These are phyloP conservation scores for Sarcophaga variegata DNA, from an alignment of 2,888 invertebrate species.

Conservation along the genomic window DNA sequence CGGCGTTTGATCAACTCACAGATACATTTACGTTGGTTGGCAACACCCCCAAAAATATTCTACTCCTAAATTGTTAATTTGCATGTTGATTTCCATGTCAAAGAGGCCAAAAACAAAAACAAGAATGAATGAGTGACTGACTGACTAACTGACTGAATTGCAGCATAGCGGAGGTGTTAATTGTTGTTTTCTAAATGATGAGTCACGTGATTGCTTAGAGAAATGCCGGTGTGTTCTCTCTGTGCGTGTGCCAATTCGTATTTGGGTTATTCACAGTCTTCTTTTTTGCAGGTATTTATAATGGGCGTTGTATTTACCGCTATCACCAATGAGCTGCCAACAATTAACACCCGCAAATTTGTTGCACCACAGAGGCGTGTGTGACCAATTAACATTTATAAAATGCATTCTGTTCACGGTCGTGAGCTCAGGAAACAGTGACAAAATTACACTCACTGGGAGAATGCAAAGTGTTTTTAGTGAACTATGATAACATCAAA, in stretches of 20 bases:
- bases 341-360: too few relatives aligned
- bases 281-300: too few relatives aligned
- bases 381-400: too few relatives aligned
- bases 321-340: too few relatives aligned
- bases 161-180: conserved; percentile 57
- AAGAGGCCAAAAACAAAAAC: neutral
- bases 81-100: conserved; percentile 49
- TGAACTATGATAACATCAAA: too few relatives aligned
- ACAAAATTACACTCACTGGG: too few relatives aligned
- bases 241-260: conserved; percentile 39
- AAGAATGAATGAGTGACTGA: neutral
- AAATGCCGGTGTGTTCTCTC: conserved; percentile 10
- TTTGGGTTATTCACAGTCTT: conserved; percentile 1
- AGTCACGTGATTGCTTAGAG: conserved; percentile 49
- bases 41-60: conserved; percentile 44
- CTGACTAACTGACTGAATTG: conserved; percentile 31
- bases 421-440: too few relatives aligned
- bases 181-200: conserved; percentile 51
- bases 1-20: conserved; percentile 15
- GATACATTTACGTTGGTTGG: neutral
- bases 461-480: too few relatives aligned
- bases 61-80: conserved; percentile 19
- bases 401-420: too few relatives aligned
- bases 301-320: too few relatives aligned
- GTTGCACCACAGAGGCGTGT: too few relatives aligned